Base-by-base conservation (phyloP, 2,113 vertebrate species). In the Cheirogaleus medius region DNA sequence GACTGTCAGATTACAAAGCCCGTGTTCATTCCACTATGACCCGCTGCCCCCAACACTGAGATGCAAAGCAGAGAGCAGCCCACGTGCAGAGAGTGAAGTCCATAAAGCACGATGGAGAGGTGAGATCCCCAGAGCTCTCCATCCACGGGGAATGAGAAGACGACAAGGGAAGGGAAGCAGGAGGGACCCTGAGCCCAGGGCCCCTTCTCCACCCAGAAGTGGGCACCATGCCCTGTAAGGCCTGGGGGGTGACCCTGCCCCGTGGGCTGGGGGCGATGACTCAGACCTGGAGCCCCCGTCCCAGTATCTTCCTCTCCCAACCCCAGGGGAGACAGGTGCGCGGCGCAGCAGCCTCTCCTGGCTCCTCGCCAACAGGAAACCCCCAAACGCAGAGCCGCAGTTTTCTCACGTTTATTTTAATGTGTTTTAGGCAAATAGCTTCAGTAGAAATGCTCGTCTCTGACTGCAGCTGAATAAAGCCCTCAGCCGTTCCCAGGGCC, bases 391-490 rank as follows among this genome's bases (percentile, higher is more conserved):
- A 10, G 34, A 90, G 77, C 37, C 0, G 0, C 34, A 42, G 21
- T 56, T 93, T 96, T 27, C 10, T 86, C 58, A 23, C 23, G 86
- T 95, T 95, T 90, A 88, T 97, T 93, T 97, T 91, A 93, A 91
- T 96, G 81, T 52, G 14, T 95, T 98, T 89, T 93, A 97, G 86
- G 82, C 84, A 98, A 97, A 98, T 54, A 97, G 44, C 71, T 77
- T 18, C 21, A 73, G 23, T 92, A 92, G 74, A 94, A 87, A 78
- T 8, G 25, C 10, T 96, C 87, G 37, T 82, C 37, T 96, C 90
- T 94, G 63, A 44, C 94, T 87, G 1, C 6, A 82, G 32, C 56
- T 80, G 80, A 97, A 96, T 64, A 97, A 84, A 95, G 90, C 64
- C 66, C 69, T 97, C 80, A 94, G 86, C 77, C 97, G 44, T 94